A percentile compares a stretch with the other conserved stretches of the same genome.
Conservation (phyloP, 2,113 vertebrate genomes). For the Macrotus californicus region DNA sequence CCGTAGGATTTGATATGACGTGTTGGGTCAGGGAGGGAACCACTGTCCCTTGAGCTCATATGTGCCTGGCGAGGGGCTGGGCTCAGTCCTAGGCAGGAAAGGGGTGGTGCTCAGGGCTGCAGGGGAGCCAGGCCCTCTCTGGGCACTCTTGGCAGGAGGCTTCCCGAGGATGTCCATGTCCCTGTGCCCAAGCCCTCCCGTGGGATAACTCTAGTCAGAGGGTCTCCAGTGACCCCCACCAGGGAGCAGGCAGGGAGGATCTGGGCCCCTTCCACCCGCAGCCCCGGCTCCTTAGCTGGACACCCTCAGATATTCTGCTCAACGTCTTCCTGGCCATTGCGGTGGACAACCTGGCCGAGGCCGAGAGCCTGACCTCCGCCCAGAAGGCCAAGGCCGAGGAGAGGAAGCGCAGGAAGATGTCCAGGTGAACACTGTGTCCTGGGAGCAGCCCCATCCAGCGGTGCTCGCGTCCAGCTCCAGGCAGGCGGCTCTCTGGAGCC, state of each 20-base stretch:
- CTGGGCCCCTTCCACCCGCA: accelerated
- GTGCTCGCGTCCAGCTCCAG: too few relatives aligned
- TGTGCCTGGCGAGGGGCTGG: too few relatives aligned
- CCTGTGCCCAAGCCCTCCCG: accelerated
- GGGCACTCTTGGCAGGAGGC: not conserved
- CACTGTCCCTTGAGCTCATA: not conserved
- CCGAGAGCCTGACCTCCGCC: slow-evolving; percentile 93
- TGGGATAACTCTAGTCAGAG: not conserved
- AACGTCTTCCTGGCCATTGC: slow-evolving; percentile 99
- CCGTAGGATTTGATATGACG: not conserved
- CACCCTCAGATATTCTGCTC: slow-evolving; percentile 90
- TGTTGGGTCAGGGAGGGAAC: accelerated
- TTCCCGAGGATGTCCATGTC: not conserved
- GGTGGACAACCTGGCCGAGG: slow-evolving; percentile 95
- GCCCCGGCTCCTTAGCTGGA: slow-evolving; percentile 78
- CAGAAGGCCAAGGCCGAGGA: slow-evolving; percentile 97
- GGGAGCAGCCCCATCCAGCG: too few relatives aligned
- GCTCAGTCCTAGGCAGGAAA: not conserved
- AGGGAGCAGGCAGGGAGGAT: not conserved
- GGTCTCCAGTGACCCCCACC: not conserved
- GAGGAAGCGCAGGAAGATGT: slow-evolving; percentile 87
- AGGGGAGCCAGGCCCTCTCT: not conserved
- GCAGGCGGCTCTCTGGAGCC: not conserved
- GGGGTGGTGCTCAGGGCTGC: not conserved
- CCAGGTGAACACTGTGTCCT: slow-evolving; percentile 77